These are phyloP conservation scores for Barypeithes pellucidus DNA, from an alignment of 2,888 invertebrate genomes.

Conservation along the genomic window DNA sequence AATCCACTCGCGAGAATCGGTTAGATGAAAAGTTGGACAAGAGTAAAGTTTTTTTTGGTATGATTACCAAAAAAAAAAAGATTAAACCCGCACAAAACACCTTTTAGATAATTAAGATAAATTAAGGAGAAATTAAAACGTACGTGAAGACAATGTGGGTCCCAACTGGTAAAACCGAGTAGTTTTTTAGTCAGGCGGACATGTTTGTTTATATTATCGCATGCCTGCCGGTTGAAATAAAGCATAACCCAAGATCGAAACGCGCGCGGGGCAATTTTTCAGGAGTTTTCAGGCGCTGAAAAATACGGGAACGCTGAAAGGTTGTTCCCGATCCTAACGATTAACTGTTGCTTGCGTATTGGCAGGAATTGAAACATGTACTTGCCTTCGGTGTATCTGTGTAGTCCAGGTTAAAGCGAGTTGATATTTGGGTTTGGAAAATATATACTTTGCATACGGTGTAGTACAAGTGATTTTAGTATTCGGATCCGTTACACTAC, in stretches of 20 bases:
- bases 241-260: conserved; percentile 63
- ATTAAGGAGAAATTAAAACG: conserved; percentile 50
- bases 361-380: conserved; percentile 55
- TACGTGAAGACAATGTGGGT: conserved; percentile 58
- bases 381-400: conserved; percentile 27
- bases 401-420: conserved; percentile 21
- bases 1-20: background rate
- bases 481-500: no score
- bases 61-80: conserved; percentile 3
- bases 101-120: conserved; percentile 28
- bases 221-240: conserved; percentile 64
- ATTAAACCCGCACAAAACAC: conserved; percentile 16
- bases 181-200: conserved; percentile 64
- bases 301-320: conserved; percentile 56
- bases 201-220: conserved; percentile 69
- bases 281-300: conserved; percentile 50
- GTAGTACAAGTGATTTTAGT: no score
- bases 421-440: background rate
- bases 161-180: conserved; percentile 63
- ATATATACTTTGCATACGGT: background rate
- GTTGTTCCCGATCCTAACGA: conserved; percentile 55
- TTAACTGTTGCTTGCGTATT: conserved; percentile 56
- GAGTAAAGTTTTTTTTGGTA: background rate
- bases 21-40: background rate
- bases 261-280: conserved; percentile 47